Evolutionary conservation across 2,888 invertebrate genomes (phyloP).

Genomic region (Harmothoe impar): DNA sequence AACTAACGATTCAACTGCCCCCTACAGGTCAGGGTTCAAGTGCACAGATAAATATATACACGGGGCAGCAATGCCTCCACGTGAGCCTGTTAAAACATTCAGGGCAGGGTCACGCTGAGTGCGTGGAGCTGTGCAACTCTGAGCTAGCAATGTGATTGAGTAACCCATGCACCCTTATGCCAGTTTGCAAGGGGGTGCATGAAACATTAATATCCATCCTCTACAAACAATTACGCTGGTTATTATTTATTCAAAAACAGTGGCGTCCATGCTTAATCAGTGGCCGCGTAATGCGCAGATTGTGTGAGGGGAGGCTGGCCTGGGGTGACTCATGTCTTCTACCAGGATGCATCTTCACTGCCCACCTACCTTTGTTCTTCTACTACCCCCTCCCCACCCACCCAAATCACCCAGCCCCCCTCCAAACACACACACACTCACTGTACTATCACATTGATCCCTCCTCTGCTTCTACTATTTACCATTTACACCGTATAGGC

Average conservation of each 20-base stretch:
- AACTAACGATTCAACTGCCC: constrained; percentile 13
- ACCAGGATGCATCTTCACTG: background rate
- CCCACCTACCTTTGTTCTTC: constrained; percentile 19
- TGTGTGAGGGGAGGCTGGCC: constrained; percentile 1
- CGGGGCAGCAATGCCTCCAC: background rate
- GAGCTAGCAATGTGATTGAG: background rate
- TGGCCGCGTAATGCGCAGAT: constrained; percentile 10
- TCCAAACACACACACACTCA: too few species aligned
- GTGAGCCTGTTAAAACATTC: background rate
- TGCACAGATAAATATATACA: constrained; percentile 13
- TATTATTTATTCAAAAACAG: constrained; percentile 28
- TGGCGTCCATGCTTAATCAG: constrained; percentile 12
- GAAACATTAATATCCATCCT: background rate
- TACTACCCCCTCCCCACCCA: background rate
- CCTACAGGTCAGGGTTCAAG: background rate
- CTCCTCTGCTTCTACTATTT: too few species aligned
- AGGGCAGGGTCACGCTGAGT: background rate
- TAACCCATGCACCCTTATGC: background rate
- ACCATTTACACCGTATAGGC: too few species aligned
- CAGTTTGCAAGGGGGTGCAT: constrained; percentile 13
- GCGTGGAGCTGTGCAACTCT: background rate
- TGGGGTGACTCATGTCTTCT: constrained; percentile 24
- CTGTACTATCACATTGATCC: too few species aligned
- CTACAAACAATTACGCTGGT: constrained; percentile 17
- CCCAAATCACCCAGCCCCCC: too few species aligned